Percentiles rank a stretch among this genome's conserved stretches.
phyloP scores from a whole-genome alignment of 1,140 invertebrate genomes.

The Aphaenogaster rudis region DNA sequence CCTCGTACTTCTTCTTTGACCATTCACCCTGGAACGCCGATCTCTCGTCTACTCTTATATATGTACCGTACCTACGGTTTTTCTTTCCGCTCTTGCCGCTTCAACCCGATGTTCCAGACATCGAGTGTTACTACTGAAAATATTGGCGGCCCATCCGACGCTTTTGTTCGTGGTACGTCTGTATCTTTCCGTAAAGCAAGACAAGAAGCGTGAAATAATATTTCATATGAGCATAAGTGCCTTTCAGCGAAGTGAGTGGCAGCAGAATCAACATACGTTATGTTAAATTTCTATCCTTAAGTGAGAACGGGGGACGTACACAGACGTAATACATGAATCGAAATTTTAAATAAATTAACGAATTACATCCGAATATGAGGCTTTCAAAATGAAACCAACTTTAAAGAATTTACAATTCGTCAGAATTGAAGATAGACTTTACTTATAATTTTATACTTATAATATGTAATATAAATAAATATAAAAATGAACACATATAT shows the following conservation, averaged over 20 bases:
- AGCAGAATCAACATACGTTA: conserved; percentile 39
- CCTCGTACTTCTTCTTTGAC: conserved; percentile 64
- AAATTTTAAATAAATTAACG: conserved; percentile 4
- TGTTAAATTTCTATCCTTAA: conserved; percentile 19
- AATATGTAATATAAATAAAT: neutral
- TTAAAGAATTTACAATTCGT: neutral
- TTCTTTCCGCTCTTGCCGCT: conserved; percentile 54
- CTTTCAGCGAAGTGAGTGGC: conserved; percentile 33
- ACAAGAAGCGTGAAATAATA: conserved; percentile 58
- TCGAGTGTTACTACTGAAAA: conserved; percentile 74
- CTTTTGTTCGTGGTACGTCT: conserved; percentile 49
- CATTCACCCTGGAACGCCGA: conserved; percentile 60
- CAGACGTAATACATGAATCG: neutral
- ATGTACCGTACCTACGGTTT: conserved; percentile 37
- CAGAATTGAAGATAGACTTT: neutral
- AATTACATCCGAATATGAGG: neutral
- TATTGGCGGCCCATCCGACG: conserved; percentile 60
- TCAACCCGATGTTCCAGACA: conserved; percentile 48
- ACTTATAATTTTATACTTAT: neutral
- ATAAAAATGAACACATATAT: neutral
- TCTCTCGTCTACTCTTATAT: conserved; percentile 44
- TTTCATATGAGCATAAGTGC: conserved; percentile 40
- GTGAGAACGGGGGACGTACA: neutral
- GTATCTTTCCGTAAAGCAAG: conserved; percentile 48
- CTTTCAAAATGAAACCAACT: neutral